Evolutionary conservation across 2,888 invertebrate species (phyloP).

Genomic region (Gryllus longicercus): DNA sequence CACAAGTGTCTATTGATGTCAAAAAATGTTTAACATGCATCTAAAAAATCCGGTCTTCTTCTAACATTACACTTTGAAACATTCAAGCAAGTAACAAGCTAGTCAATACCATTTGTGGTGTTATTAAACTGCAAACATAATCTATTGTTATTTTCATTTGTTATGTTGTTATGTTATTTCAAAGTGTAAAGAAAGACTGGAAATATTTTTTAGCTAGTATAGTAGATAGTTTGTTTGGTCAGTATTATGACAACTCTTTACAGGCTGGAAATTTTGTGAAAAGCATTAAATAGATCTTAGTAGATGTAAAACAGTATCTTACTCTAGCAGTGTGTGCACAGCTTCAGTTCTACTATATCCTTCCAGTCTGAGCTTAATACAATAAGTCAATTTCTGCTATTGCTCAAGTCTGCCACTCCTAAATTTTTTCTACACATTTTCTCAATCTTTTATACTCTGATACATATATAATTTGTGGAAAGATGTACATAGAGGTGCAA

Average conservation of each 20-base stretch:
- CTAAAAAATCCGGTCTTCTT: neutral
- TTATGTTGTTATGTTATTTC: too few species aligned
- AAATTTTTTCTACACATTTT: neutral
- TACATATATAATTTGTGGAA: neutral
- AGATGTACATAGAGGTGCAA: neutral
- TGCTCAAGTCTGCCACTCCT: neutral
- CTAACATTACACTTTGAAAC: neutral
- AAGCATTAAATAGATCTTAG: neutral
- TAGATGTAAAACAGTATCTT: neutral
- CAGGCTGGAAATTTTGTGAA: neutral
- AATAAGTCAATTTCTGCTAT: slow-evolving; percentile 11
- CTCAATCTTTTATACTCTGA: neutral
- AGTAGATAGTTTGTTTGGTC: too few species aligned
- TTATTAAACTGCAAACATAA: too few species aligned
- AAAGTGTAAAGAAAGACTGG: too few species aligned
- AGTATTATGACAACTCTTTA: too few species aligned
- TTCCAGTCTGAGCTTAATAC: slow-evolving; percentile 9
- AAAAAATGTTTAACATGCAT: neutral
- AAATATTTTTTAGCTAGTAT: too few species aligned
- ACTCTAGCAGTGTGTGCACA: slow-evolving; percentile 17
- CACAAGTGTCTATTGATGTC: neutral
- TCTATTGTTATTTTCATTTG: too few species aligned
- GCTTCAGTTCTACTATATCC: neutral
- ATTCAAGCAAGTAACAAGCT: too few species aligned
- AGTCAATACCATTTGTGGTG: too few species aligned